Percentiles rank a stretch among this genome's conserved stretches.
phyloP scores from a whole-genome alignment of 2,113 vertebrate genomes.

The Oceanites oceanicus region DNA sequence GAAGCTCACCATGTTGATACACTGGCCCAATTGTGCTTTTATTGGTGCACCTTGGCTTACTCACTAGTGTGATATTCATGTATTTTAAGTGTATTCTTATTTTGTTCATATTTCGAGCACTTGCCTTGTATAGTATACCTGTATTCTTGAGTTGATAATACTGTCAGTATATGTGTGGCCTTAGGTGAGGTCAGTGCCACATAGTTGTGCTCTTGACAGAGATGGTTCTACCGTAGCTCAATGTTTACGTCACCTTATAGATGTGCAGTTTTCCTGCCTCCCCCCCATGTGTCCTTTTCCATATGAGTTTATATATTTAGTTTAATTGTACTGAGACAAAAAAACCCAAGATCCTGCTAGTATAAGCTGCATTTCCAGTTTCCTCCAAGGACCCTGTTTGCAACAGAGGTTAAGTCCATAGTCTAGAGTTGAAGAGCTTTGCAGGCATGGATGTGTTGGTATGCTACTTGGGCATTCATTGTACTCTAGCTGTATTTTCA shows the following conservation, averaged over 20 bases:
- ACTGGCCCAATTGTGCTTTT: neutral
- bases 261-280: neutral
- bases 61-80: fast-evolving
- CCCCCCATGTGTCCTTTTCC: neutral
- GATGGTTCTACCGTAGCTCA: neutral
- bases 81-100: neutral
- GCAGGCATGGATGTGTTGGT: fast-evolving
- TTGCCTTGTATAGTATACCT: neutral
- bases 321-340: neutral
- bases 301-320: neutral
- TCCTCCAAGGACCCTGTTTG: neutral
- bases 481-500: neutral
- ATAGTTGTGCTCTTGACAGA: neutral
- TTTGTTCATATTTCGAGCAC: fast-evolving
- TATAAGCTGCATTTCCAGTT: neutral
- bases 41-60: neutral
- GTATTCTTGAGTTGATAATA: neutral
- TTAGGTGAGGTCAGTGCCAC: neutral
- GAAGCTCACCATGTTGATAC: neutral
- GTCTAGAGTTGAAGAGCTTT: neutral
- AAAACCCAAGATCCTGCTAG: neutral
- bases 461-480: neutral
- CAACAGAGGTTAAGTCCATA: neutral
- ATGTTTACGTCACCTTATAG: neutral
- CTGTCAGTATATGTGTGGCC: fast-evolving